Evolutionary conservation across 2,113 vertebrate genomes (phyloP), one percentile per base, ranked within the genome.

Genomic region (Numenius arquata): DNA sequence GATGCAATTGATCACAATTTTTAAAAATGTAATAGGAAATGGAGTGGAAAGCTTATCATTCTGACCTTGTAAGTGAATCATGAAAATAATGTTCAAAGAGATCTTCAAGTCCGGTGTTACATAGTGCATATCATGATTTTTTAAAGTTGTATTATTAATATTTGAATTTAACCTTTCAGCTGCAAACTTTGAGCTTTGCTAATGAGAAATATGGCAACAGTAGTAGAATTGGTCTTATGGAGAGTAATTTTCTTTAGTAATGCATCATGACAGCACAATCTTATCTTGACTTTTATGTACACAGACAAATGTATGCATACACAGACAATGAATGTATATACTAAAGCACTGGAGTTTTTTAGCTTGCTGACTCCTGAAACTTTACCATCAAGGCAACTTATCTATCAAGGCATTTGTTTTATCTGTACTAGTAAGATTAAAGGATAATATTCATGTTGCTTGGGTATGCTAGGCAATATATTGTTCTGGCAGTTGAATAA

Each of bases 401-500:
- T 48, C 48, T 23, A 23, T 48, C 22, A 48, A 48, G 48, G 48
- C 48, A 78, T 89, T 93, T 78, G 17, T 52, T 94, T 65, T 84
- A 7, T 82, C 73, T 85, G 0, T 59, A 32, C 43, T 68, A 61
- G 34, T 14, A 78, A 82, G 53, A 91, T 48, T 45, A 94, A 89
- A 45, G 43, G 36, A 81, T 87, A 91, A 88, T 76, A 52, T 73
- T 71, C n/a, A 38, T 23, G 6, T 55, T 68, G 62, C 29, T 78
- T 81, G 11, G 0, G 0, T 74, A 34, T 84, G 61, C 30, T 79
- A 56, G 45, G 52, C 40, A 89, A 85, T 79, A 75, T 15, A 19
- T 91, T 91, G 9, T 85, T 78, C 56, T 73, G 53, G 36, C 40
- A 73, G 40, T 68, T 93, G 81, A 88, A 82, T 95, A 95, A 94